Base-by-base conservation (phyloP, 2,888 invertebrate species). In the Tetheella fluctuosa region DNA sequence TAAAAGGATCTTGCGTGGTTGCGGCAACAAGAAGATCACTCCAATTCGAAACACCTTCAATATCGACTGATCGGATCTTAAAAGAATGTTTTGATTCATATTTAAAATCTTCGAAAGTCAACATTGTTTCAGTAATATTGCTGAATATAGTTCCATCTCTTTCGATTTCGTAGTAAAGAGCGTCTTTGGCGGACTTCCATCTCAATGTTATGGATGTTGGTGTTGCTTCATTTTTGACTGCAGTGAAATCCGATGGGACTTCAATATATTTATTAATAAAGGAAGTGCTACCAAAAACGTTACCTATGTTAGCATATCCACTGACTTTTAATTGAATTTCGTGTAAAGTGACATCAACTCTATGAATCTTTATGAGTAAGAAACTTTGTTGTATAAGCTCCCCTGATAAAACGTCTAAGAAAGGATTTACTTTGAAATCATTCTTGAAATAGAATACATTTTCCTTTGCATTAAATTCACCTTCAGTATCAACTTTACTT, bases 121-220 rank as follows among this genome's bases (percentile, higher is more conserved):
- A 85, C 42, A 65, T 66, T 7, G 65, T 71, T 23, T 68, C 77
- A 55, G 57, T 68, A 30, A 91, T 84, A 62, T 88, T 85, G 25
- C 79, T 89, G 66, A 85, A 89, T 54, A 90, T 66, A 10, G 65
- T 63, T 3, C 79, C 85, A 64, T 91, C 86, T 80, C 83, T 85
- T 70, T 90, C 88, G 37, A 92, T 84, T 80, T 92, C 92, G 61
- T 88, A 88, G 65, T 80, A 86, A 59, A 64, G 61, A 2, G 76
- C 83, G 12, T 74, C 62, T 57, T 76, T 62, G 13, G 74, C 68
- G 39, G 62, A 17, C 0, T 81, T 68, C 92, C 91, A 92, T 28
- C 76, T 64, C 37, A 91, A 59, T 30, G 74, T 73, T 6, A 90
- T 73, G 10, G 81, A 77, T 23, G 76, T 83, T 13, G 81, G 60